Evolutionary conservation across 2,888 invertebrate genomes (phyloP), one percentile per base, ranked within the genome.

Genomic region (Drosophila merina): DNA sequence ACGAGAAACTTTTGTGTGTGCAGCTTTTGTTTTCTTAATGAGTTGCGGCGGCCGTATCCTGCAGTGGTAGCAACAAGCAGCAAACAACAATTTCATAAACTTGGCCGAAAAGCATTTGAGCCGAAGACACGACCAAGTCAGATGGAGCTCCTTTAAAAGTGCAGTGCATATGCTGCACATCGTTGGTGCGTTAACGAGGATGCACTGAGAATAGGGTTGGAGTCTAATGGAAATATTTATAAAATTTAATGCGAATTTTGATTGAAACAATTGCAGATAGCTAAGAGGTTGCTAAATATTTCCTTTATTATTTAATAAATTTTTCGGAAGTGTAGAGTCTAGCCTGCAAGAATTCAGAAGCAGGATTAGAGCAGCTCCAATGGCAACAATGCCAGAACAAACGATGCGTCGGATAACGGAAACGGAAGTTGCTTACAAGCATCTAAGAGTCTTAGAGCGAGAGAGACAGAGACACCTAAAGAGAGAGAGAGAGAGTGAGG

Each of bases 351-450:
- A 47, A 20, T 50, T 20, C 45, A 42, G 45, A 45, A 40, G 40
- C 31, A 48, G 54, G 51, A 45, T 47, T 57, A 66, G 49, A 38
- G 40, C 44, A 45, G 36, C 63, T 30, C 25, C 64, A 63, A 63
- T 55, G 64, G 66, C 64, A 71, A 71, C 71, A 69, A 72, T 72
- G 73, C 44, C 48, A 74, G 57, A 62, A 73, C 69, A 74, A 73
- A 73, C 74, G 68, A 72, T 69, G 73, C 86, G 70, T 74, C 79
- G 72, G 76, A 78, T 76, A 83, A 67, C 75, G 82, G 85, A 82
- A 82, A 75, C 87, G 87, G 87, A 83, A 84, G 75, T 84, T 86
- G 82, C 85, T 86, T 69, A 81, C 87, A 84, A 81, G 76, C 74
- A 63, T 83, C 33, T 55, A 51, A 68, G 64, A 52, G 50, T 44